Evolutionary conservation across 2,113 vertebrate genomes (phyloP).

Genomic region (Empidonax traillii): DNA sequence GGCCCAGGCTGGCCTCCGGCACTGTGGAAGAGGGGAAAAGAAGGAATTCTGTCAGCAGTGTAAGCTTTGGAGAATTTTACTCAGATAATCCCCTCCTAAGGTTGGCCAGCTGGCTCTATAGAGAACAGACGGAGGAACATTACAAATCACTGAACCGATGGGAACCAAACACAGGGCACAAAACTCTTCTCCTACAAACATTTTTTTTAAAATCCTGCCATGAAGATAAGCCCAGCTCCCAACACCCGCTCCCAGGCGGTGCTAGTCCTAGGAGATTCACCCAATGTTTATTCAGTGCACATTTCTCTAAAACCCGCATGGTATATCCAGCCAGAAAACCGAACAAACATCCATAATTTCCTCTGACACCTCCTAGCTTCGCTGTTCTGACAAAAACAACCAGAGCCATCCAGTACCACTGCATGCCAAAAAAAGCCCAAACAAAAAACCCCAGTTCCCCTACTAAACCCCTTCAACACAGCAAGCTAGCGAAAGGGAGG

Average conservation of each 20-base stretch:
- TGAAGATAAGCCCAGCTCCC: not conserved
- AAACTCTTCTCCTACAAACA: not conserved
- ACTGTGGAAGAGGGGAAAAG: not conserved
- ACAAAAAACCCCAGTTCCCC: not conserved
- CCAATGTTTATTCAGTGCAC: slow-evolving; percentile 44
- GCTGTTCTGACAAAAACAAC: slow-evolving; percentile 16
- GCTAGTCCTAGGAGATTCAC: not conserved
- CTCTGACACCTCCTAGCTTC: slow-evolving; percentile 40
- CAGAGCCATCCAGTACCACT: not conserved
- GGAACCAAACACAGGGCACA: not conserved
- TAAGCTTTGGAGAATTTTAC: not conserved
- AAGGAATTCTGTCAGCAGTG: not conserved
- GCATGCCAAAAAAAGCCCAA: not conserved
- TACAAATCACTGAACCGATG: not conserved
- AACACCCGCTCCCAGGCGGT: not conserved
- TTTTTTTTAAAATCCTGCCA: not conserved
- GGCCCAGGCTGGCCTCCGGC: accelerated
- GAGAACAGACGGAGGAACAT: not conserved
- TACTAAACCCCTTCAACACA: not conserved
- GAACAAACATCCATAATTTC: slow-evolving; percentile 53
- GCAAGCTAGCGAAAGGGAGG: accelerated
- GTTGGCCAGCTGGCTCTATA: not conserved
- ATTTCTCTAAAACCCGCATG: slow-evolving; percentile 31
- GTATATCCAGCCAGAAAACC: slow-evolving; percentile 17
- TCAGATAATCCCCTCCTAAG: not conserved